Evolutionary conservation across 2,797 vertebrate genomes (phyloP).

Genomic region (Acanthurus lineatus): DNA sequence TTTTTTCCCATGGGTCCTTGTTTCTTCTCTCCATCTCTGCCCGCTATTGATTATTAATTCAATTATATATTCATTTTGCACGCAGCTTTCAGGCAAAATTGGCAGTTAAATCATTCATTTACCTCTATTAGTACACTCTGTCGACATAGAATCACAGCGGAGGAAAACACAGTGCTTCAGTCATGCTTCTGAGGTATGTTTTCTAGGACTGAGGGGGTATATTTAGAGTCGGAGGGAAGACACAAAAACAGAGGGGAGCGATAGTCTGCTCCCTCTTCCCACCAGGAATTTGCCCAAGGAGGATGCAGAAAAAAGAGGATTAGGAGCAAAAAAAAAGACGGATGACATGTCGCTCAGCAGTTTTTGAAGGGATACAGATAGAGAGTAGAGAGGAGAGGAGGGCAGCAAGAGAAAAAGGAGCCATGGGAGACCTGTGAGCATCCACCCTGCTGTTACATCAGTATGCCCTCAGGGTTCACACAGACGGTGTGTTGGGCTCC

Average conservation of each 20-base stretch:
- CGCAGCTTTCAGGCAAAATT: conserved; percentile 1
- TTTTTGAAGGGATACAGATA: background rate
- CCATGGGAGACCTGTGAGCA: conserved; percentile 61
- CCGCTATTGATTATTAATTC: conserved; percentile 24
- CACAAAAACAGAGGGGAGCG: background rate
- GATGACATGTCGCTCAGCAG: background rate
- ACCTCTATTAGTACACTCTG: conserved; percentile 13
- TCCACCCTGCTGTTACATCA: conserved; percentile 74
- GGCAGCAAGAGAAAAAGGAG: conserved; percentile 23
- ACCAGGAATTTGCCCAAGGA: conserved; percentile 15
- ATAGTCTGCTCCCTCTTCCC: conserved; percentile 32
- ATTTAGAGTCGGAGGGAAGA: conserved; percentile 33
- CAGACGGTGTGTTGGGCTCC: conserved; percentile 66
- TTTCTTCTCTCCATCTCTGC: background rate
- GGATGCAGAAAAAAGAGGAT: background rate
- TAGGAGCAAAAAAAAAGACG: conserved; percentile 2
- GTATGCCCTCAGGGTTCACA: conserved; percentile 66
- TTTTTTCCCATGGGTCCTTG: conserved; percentile 8
- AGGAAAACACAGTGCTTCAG: background rate
- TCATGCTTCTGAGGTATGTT: conserved; percentile 7
- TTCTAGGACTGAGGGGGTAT: conserved; percentile 42
- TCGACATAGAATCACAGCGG: conserved; percentile 3
- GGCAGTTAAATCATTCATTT: conserved; percentile 34
- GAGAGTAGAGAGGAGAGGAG: conserved; percentile 23
- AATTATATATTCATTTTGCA: conserved; percentile 16